phyloP scores from a whole-genome alignment of 2,888 invertebrate species.

The Drepanosiphum platanoidis region DNA sequence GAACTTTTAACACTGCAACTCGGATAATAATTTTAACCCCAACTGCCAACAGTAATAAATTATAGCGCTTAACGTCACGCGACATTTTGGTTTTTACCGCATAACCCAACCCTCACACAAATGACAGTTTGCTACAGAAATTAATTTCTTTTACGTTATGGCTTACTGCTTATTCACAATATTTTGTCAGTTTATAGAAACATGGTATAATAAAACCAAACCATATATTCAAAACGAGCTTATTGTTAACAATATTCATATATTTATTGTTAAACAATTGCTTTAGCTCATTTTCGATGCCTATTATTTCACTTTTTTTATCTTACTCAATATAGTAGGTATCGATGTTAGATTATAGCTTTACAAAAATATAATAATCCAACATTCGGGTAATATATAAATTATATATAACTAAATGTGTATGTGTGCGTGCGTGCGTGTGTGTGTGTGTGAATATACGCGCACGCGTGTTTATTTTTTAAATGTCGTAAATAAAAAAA shows the following conservation, averaged over 20 bases:
- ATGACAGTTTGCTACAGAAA: conserved; percentile 38
- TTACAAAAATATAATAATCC: neutral
- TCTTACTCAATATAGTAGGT: neutral
- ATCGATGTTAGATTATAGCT: neutral
- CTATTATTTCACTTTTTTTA: neutral
- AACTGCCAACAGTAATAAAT: conserved; percentile 54
- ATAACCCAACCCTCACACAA: conserved; percentile 7
- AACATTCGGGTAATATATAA: neutral
- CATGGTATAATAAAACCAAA: neutral
- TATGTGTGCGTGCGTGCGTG: no score
- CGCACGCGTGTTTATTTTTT: neutral
- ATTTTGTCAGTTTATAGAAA: conserved; percentile 12
- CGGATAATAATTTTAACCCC: conserved; percentile 53
- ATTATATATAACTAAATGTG: neutral
- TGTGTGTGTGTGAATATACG: neutral
- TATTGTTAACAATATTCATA: conserved; percentile 2
- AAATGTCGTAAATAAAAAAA: neutral
- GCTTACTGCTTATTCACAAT: neutral
- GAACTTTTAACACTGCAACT: conserved; percentile 37
- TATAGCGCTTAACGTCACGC: conserved; percentile 55
- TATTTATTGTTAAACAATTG: neutral
- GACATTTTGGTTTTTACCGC: conserved; percentile 49
- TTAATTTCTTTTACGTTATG: conserved; percentile 45
- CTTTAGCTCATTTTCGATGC: neutral
- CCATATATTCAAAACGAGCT: neutral